phyloP scores from a whole-genome alignment of 2,888 invertebrate species.

The Eupelmus urozonus region DNA sequence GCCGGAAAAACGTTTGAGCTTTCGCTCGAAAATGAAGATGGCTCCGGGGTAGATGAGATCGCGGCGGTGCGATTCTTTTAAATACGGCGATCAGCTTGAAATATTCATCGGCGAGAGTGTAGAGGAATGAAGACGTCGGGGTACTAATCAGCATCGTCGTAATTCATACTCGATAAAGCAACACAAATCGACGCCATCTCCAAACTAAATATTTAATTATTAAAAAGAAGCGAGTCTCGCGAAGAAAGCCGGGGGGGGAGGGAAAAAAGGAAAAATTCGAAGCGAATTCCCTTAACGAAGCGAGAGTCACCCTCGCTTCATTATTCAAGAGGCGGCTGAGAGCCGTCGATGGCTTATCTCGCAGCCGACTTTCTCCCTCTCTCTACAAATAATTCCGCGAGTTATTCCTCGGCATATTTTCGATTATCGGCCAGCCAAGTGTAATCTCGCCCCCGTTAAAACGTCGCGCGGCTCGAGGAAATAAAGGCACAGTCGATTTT shows the following conservation, averaged over 20 bases:
- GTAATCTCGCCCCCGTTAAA: constrained; percentile 68
- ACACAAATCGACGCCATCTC: constrained; percentile 10
- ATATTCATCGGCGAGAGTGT: neutral
- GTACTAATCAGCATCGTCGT: constrained; percentile 47
- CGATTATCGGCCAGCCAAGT: constrained; percentile 76
- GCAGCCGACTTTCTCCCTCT: constrained; percentile 22
- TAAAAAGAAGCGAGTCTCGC: constrained; percentile 29
- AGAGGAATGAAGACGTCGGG: too few species aligned
- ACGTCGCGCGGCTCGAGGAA: constrained; percentile 60
- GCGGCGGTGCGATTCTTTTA: too few species aligned
- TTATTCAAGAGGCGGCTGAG: constrained; percentile 47
- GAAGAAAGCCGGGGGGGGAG: constrained; percentile 3
- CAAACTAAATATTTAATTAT: constrained; percentile 59
- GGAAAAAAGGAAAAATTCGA: constrained; percentile 13
- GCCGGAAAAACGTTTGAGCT: too few species aligned
- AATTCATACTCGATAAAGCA: constrained; percentile 40
- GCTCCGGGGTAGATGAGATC: too few species aligned
- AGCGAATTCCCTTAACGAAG: constrained; percentile 51
- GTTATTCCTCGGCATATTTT: constrained; percentile 76
- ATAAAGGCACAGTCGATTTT: constrained; percentile 51
- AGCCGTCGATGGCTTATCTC: constrained; percentile 56
- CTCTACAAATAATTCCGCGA: constrained; percentile 71
- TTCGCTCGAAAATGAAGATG: too few species aligned
- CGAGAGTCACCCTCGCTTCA: constrained; percentile 36
- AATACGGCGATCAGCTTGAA: too few species aligned